Evolutionary conservation across 2,113 vertebrate genomes (phyloP), one percentile per base, ranked within the genome.

Genomic region (Tachysurus fulvidraco): DNA sequence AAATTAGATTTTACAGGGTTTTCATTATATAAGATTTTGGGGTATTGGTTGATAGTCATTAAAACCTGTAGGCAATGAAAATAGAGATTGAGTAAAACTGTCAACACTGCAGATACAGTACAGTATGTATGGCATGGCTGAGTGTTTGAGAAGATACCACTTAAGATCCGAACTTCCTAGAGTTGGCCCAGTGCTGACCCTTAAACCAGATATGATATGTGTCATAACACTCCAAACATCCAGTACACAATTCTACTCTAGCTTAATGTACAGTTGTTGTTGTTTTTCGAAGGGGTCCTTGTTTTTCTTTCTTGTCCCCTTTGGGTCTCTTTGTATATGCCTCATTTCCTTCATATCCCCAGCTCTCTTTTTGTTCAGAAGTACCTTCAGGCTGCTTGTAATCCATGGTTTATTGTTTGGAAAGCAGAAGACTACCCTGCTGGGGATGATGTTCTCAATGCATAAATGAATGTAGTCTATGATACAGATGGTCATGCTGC

Each of bases 381-480:
- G 41, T 82, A 64, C 25, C 80, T 82, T 82, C 28, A 64, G 80
- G 41, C 25, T 64, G 80, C 59, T 82, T 82, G 80, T 82, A 82
- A 82, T 82, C 80, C 80, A 64, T 82, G 59, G 80, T 82, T 82
- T 82, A 82, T 82, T 62, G 80, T 82, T 82, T 50, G 23, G 80
- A 64, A 82, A 64, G 80, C 41, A 82, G 80, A 82, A 46, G 41
- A 82, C 59, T 28, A 46, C 11, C 30, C 80, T 82, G 57, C 80
- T 82, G 80, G 80, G 41, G 36, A 64, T 64, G 30, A 13, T 64
- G 25, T 50, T 82, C 59, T 64, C 80, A 41, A 59, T 59, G 54
- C 78, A 57, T 80, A 59, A 80, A 41, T 64, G 80, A 82, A 44
- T 50, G 36, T 82, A 46, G 59, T 64, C 80, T 50, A 59, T 17